These are phyloP conservation scores for Psittacula derbiana DNA, from an alignment of 2,797 vertebrate species.

Conservation along the genomic window DNA sequence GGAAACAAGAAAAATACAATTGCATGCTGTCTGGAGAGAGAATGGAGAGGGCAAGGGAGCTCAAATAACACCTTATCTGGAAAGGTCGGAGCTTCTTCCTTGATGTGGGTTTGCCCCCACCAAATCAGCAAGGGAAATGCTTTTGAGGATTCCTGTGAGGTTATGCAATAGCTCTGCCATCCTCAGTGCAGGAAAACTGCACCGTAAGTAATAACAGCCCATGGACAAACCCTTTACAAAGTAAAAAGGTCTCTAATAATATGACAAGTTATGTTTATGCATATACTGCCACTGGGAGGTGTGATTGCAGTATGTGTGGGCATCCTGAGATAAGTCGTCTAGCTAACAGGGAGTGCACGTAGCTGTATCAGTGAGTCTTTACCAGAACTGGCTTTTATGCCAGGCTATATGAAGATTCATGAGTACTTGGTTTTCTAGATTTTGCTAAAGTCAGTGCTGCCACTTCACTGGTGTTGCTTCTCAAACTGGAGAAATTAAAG, in stretches of 20 bases:
- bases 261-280: not conserved
- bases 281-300: not conserved
- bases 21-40: not conserved
- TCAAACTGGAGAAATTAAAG: not conserved
- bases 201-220: rapidly evolving
- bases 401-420: not conserved
- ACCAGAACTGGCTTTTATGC: not conserved
- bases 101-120: not conserved
- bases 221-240: not conserved
- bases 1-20: not conserved
- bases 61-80: not conserved
- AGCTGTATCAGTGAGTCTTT: not conserved
- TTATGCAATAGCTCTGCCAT: rapidly evolving
- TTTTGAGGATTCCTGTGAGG: not conserved
- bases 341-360: not conserved
- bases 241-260: not conserved
- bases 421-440: not conserved
- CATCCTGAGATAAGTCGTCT: not conserved
- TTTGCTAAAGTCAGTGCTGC: not conserved
- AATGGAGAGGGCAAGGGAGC: not conserved
- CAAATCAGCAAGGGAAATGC: not conserved
- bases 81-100: not conserved
- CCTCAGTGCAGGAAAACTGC: not conserved
- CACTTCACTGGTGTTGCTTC: not conserved
- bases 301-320: not conserved